Conservation (phyloP, 2,888 invertebrate genomes). For the Lysandra coridon region DNA sequence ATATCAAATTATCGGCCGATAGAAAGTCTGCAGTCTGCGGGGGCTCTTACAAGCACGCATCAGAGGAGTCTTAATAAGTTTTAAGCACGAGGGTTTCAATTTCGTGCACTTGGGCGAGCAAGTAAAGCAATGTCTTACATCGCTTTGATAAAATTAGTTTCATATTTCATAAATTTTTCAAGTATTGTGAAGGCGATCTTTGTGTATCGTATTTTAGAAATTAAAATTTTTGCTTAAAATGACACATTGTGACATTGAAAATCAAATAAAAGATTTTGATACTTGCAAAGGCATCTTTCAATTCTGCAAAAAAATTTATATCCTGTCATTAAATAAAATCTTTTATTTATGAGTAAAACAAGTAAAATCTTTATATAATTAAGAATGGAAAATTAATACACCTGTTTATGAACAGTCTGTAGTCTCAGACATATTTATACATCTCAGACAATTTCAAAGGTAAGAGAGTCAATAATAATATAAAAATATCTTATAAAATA, state of each 20-base stretch:
- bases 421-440: conserved; percentile 9
- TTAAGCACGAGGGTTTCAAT: conserved; percentile 32
- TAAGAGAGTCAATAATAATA: conserved; percentile 1
- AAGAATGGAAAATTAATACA: conserved; percentile 18
- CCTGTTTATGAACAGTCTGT: not conserved
- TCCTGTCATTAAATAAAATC: not conserved
- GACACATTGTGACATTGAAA: too few species aligned
- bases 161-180: not conserved
- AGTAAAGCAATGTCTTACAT: conserved; percentile 4
- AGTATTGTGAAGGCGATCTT: not conserved
- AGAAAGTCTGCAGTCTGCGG: too few species aligned
- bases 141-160: not conserved
- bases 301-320: not conserved
- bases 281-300: not conserved
- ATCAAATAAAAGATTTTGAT: not conserved
- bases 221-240: not conserved
- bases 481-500: conserved; percentile 18
- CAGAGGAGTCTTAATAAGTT: conserved; percentile 31
- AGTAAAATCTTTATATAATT: not conserved
- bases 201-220: not conserved
- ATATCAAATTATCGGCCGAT: too few species aligned
- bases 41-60: conserved; percentile 25
- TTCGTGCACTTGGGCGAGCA: conserved; percentile 23
- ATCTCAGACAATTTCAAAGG: conserved; percentile 18
- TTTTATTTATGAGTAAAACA: not conserved